phyloP scores from a whole-genome alignment of 2,888 invertebrate species.

The Caenorhabditis japonica region DNA sequence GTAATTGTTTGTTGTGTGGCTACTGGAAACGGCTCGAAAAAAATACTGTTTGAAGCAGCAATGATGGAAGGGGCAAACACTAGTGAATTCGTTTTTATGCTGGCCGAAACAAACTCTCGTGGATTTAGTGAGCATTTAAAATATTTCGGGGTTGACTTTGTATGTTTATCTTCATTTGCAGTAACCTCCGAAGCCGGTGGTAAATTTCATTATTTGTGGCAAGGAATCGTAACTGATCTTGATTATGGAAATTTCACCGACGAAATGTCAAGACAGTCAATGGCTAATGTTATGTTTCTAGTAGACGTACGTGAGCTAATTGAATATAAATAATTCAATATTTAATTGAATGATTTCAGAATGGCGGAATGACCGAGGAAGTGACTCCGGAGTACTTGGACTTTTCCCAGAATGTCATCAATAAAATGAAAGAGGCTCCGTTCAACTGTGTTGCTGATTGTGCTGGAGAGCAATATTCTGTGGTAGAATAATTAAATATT shows the following conservation, averaged over 20 bases:
- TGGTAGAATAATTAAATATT: slow-evolving; percentile 24
- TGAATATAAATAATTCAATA: no score
- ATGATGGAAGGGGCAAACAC: slow-evolving; percentile 12
- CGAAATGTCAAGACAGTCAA: no score
- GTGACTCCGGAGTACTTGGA: slow-evolving; percentile 22
- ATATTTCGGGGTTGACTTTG: neutral
- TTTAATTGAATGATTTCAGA: neutral
- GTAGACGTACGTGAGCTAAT: no score
- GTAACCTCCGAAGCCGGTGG: no score
- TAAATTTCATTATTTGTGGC: no score
- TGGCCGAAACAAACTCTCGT: slow-evolving; percentile 31
- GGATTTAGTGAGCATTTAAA: slow-evolving; percentile 34
- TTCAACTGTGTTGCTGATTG: slow-evolving; percentile 42
- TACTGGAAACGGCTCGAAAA: slow-evolving; percentile 32
- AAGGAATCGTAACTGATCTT: no score
- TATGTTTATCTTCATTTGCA: no score
- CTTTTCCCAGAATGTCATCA: slow-evolving; percentile 54
- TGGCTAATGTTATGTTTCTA: no score
- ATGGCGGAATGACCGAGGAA: neutral
- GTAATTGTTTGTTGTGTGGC: slow-evolving; percentile 37
- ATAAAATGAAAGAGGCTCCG: slow-evolving; percentile 50
- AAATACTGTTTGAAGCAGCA: slow-evolving; percentile 39
- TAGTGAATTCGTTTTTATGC: slow-evolving; percentile 55
- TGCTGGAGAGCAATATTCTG: slow-evolving; percentile 14
- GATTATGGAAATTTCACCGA: no score